A percentile compares a stretch with the other conserved stretches of the same genome.
phyloP scores from a whole-genome alignment of 2,888 invertebrate species.

The Augochlorella aurata region DNA sequence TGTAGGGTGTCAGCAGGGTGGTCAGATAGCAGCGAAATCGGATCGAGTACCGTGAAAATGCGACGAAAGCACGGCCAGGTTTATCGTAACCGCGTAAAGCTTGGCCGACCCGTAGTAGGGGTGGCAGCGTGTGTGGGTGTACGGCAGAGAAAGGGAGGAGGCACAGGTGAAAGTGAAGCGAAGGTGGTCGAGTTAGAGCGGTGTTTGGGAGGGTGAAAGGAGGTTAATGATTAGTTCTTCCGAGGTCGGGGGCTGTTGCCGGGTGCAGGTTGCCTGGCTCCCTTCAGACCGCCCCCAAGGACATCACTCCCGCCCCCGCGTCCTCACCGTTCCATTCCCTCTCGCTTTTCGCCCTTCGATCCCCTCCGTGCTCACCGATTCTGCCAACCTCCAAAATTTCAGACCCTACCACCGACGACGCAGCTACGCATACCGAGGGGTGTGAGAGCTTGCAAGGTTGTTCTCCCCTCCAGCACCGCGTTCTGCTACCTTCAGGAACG shows the following conservation, averaged over 20 bases:
- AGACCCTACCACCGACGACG: conserved; percentile 66
- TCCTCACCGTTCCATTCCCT: conserved; percentile 21
- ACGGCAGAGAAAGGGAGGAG: conserved; percentile 49
- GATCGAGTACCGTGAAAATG: conserved; percentile 38
- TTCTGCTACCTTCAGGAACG: conserved; percentile 68
- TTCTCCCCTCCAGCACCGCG: conserved; percentile 71
- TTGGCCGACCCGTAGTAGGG: conserved; percentile 35
- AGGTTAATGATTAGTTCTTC: conserved; percentile 80
- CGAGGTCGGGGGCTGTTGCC: conserved; percentile 80
- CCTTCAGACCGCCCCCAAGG: conserved; percentile 63
- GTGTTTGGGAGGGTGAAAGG: conserved; percentile 72
- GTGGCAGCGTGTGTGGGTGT: conserved; percentile 39
- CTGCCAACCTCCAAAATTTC: conserved; percentile 73
- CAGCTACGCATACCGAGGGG: conserved; percentile 65
- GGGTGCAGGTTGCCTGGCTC: conserved; percentile 78
- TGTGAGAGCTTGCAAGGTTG: conserved; percentile 75
- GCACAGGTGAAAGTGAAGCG: conserved; percentile 76
- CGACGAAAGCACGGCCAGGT: conserved; percentile 52
- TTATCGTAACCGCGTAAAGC: conserved; percentile 66
- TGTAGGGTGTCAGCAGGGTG: neutral
- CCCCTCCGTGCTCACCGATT: conserved; percentile 64
- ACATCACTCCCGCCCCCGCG: conserved; percentile 53
- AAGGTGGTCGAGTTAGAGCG: conserved; percentile 68
- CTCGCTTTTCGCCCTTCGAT: conserved; percentile 57
- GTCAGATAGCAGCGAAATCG: conserved; percentile 37